These are phyloP conservation scores for Anseranas semipalmata DNA, from an alignment of 2,113 vertebrate species.

Conservation along the genomic window DNA sequence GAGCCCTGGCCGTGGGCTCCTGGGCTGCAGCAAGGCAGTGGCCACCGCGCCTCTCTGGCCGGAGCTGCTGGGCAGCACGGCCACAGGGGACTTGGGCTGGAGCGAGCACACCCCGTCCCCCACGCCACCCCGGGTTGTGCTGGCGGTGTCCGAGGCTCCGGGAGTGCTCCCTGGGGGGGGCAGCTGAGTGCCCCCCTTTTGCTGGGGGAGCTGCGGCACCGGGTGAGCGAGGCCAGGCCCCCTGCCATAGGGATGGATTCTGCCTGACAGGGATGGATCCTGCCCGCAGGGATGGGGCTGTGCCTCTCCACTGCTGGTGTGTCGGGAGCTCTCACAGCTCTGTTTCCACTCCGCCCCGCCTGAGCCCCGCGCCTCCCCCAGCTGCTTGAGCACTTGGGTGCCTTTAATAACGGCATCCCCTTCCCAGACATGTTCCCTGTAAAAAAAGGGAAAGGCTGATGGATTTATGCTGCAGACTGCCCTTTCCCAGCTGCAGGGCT, in stretches of 20 bases:
- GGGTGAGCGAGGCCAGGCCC: neutral
- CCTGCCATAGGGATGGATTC: neutral
- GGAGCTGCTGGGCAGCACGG: too few relatives aligned
- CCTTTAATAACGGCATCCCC: neutral
- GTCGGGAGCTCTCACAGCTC: fast-evolving
- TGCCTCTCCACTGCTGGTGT: fast-evolving
- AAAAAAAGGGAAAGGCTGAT: neutral
- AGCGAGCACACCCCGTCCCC: too few relatives aligned
- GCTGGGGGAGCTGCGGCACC: neutral
- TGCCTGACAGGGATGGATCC: fast-evolving
- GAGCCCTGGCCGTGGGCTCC: too few relatives aligned
- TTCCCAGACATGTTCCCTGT: fast-evolving
- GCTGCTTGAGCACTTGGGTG: neutral
- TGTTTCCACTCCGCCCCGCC: fast-evolving
- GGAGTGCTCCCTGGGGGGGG: too few relatives aligned
- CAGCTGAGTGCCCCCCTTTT: too few relatives aligned
- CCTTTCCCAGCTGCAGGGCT: neutral
- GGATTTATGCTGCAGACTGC: neutral
- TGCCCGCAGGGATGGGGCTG: neutral
- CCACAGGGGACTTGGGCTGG: too few relatives aligned
- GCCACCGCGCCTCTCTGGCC: too few relatives aligned
- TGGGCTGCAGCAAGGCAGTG: too few relatives aligned
- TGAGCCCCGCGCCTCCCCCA: neutral
- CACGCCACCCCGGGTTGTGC: too few relatives aligned
- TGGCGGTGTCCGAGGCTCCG: too few relatives aligned